Base-by-base conservation (phyloP, 2,888 invertebrate species). In the Calliopum simillimum region DNA sequence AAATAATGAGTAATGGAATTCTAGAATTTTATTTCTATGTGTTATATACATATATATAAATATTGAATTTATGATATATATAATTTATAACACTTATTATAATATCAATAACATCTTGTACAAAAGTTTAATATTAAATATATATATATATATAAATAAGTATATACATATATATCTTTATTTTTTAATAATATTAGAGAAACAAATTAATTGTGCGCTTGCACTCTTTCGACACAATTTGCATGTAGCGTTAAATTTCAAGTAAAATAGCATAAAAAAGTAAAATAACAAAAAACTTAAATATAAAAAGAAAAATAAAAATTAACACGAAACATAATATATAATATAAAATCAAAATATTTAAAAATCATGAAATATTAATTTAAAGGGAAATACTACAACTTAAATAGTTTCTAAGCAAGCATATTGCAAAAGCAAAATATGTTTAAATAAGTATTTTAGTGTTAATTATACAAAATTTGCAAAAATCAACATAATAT, bases 361-460 rank as follows among this genome's bases (percentile, higher is more conserved):
- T 70, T 72, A 63, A 55, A 51, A 73, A 72, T 59, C 23, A 73
- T 47, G 69, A 67, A 70, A 73, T 70, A 70, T 65, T 61, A 59
- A 67, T 49, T 47, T 66, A 67, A 66, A 58, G 56, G 58, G 25
- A 66, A 66, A 21, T 47, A 67, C 47, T 67, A 58, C 47, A 67
- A 67, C 67, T 67, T 67, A 67, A 59, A 66, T 66, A 66, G 47
- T 67, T 49, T n/a, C 5, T 59, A 67, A 59, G 59, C 46, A 59
- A 67, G 21, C 67, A 67, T 67, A 67, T 67, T 66, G 16, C 14
- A 59, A 59, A 59, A 33, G 33, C 68, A 75, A 74, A 78, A 76
- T 79, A 80, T 80, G 84, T 84, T 83, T 83, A 77, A 81, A 83
- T 83, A 84, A 83, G 82, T 83, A 83, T 83, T 83, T 83, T 83